Evolutionary conservation across 2,888 invertebrate genomes (phyloP), one percentile per base, ranked within the genome.

Genomic region (Xanthia icteritia): DNA sequence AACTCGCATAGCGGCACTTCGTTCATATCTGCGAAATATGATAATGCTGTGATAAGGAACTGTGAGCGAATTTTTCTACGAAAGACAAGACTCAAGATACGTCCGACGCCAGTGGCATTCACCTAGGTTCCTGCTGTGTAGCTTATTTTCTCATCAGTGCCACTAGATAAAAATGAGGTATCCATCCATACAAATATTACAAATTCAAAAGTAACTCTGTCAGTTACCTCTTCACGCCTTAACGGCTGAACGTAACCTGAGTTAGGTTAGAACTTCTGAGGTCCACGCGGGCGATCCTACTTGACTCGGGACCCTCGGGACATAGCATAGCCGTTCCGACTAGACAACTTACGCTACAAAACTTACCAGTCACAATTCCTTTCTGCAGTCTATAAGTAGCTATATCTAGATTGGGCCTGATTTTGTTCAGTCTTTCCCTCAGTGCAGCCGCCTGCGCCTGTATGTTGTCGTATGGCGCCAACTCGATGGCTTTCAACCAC

Each of bases 1-100:
- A 99, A 97, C 95, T 99, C 99, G 92, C 99, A 98, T 63, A 99
- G 95, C 58, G 99, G 99, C 88, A 98, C 97, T 94, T 98, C 98
- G 79, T 98, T 97, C 86, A 98, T 97, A 97, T 99, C 99, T 98
- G 93, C 23, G 94, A 61, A 54, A 60, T n/a, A n/a, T 31, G 31
- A 78, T 39, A 42, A 69, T 42, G 2, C 36, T 65, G 0, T 20
- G 3, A 9, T 65, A n/a, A 45, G 56, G n/a, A 51, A 51, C 9
- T n/a, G 13, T 27, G 17, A 48, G 9, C 17, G 2, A 5, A 4
- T 39, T 51, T 20, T 15, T 23, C 20, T 48, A 72, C 13, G 48
- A 67, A 67, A 39, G 20, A 23, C 39, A 20, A 39, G 3, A n/a
- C 17, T 2, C n/a, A 15, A 23, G 1, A 15, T 45, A 5, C 20